A percentile compares a stretch with the other conserved stretches of the same genome.
Conservation (phyloP, 2,797 vertebrate species). For the Arnoldichthys spilopterus region DNA sequence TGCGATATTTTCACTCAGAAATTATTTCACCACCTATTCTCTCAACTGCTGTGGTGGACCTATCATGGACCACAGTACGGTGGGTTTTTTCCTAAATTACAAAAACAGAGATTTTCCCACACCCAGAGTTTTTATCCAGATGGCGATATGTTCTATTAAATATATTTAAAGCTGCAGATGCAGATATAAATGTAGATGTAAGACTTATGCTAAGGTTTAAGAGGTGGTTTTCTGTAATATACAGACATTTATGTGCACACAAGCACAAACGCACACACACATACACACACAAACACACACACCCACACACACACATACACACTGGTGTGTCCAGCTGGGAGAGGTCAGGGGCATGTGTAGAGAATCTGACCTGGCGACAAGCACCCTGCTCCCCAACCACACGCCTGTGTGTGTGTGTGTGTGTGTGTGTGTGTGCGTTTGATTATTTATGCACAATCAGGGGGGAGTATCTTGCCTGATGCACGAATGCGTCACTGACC, state of each 20-base stretch:
- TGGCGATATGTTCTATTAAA: too few species aligned
- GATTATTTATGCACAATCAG: slow-evolving; percentile 20
- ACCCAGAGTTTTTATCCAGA: too few species aligned
- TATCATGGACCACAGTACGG: too few species aligned
- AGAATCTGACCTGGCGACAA: slow-evolving; percentile 36
- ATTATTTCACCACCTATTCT: too few species aligned
- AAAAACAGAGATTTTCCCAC: too few species aligned
- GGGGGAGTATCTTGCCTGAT: slow-evolving; percentile 28
- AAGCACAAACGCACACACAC: slow-evolving; percentile 45
- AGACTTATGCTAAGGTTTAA: neutral
- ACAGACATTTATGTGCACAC: slow-evolving; percentile 24
- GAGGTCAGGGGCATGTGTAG: slow-evolving; percentile 47
- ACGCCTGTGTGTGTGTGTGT: slow-evolving; percentile 16
- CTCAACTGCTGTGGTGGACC: too few species aligned
- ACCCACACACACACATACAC: slow-evolving; percentile 35
- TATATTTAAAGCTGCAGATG: too few species aligned
- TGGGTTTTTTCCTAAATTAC: too few species aligned
- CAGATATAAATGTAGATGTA: too few species aligned
- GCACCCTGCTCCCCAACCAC: slow-evolving; percentile 43
- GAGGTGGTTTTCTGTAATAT: neutral
- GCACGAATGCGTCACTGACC: slow-evolving; percentile 35
- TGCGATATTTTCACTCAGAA: too few species aligned
- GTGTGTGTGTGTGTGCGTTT: slow-evolving; percentile 43
- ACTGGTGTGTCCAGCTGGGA: slow-evolving; percentile 55
- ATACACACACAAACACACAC: neutral